Evolutionary conservation across 2,888 invertebrate species (phyloP).

Genomic region (Sepioteuthis lessoniana): DNA sequence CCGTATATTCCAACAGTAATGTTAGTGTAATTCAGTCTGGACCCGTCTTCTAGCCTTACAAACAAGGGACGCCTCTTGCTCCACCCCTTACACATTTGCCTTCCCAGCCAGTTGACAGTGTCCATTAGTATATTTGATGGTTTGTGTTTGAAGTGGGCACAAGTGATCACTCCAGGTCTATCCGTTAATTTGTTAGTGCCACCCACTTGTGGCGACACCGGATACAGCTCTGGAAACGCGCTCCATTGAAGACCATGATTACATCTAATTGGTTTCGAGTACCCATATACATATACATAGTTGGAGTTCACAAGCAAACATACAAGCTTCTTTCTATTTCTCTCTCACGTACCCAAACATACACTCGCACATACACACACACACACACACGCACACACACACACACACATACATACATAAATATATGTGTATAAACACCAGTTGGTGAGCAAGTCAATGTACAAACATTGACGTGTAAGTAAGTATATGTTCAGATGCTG

Average conservation of each 20-base stretch:
- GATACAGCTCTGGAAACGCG: constrained; percentile 18
- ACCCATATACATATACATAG: neutral
- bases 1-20: too few species aligned
- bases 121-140: constrained; percentile 33
- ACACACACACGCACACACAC: neutral
- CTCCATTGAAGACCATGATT: neutral
- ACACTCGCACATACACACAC: neutral
- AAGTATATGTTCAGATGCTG: neutral
- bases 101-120: constrained; percentile 17
- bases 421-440: too few species aligned
- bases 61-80: too few species aligned
- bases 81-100: neutral
- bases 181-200: constrained; percentile 15
- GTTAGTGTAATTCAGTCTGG: too few species aligned
- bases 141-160: neutral
- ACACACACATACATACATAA: neutral
- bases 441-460: too few species aligned
- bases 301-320: neutral
- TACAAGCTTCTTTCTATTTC: neutral
- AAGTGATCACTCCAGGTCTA: constrained; percentile 2
- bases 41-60: too few species aligned
- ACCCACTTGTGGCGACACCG: constrained; percentile 33
- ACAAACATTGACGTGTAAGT: neutral
- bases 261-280: constrained; percentile 23
- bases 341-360: neutral